Percentiles rank a stretch among this genome's conserved stretches.
Conservation (phyloP, 2,113 vertebrate genomes). For the Tachysurus fulvidraco region DNA sequence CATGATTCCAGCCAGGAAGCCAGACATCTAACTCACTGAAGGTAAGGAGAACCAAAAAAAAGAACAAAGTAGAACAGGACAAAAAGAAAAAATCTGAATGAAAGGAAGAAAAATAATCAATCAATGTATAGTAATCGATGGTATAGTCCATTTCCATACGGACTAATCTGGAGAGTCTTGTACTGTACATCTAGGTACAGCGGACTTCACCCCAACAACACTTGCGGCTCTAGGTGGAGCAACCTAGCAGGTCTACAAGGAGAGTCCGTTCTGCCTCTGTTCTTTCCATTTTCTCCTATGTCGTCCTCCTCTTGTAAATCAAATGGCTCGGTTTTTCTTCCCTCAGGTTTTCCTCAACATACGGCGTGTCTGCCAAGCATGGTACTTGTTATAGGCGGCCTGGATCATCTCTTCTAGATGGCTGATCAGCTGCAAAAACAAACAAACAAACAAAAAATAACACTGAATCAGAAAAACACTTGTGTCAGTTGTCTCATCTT, state of each 20-base stretch:
- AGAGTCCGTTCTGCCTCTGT: conserved; percentile 46
- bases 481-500: background rate
- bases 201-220: conserved; percentile 49
- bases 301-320: conserved; percentile 17
- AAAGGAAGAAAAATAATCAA: conserved; percentile 38
- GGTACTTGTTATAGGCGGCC: conserved; percentile 93
- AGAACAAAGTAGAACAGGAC: conserved; percentile 46
- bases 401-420: conserved; percentile 98
- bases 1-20: conserved; percentile 48
- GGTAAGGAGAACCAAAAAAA: conserved; percentile 57
- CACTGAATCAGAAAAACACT: background rate
- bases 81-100: conserved; percentile 16
- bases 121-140: conserved; percentile 60
- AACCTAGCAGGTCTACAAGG: conserved; percentile 41
- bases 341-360: conserved; percentile 95
- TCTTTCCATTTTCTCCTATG: conserved; percentile 26
- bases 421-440: conserved; percentile 79
- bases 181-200: conserved; percentile 55
- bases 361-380: conserved; percentile 92
- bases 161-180: conserved; percentile 55
- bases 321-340: background rate
- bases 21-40: conserved; percentile 53
- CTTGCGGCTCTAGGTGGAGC: conserved; percentile 47
- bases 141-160: conserved; percentile 58
- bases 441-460: too few relatives aligned